Evolutionary conservation across 2,888 invertebrate species (phyloP).

Genomic region (Idaea biselata): DNA sequence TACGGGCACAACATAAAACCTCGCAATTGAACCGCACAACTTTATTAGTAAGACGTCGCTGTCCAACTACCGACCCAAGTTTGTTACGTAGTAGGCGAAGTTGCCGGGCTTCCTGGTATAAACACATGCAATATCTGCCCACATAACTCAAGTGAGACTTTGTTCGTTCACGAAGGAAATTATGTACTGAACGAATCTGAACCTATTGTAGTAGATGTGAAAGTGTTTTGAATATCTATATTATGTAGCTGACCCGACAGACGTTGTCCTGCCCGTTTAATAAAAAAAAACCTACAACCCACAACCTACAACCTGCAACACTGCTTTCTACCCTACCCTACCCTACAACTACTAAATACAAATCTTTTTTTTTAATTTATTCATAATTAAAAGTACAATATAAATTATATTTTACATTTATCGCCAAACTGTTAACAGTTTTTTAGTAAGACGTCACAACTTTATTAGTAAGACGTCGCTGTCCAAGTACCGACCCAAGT

Average conservation of each 20-base stretch:
- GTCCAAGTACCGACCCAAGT: constrained; percentile 4
- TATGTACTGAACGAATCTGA: background rate
- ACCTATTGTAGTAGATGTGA: background rate
- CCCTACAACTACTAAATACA: too few relatives aligned
- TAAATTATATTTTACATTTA: too few relatives aligned
- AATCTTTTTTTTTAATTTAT: too few relatives aligned
- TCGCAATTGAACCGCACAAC: background rate
- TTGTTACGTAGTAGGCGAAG: constrained; percentile 9
- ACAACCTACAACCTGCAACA: too few relatives aligned
- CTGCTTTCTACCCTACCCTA: too few relatives aligned
- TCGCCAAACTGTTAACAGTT: too few relatives aligned
- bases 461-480: constrained; percentile 3
- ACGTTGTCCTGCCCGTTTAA: too few relatives aligned
- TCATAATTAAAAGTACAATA: too few relatives aligned
- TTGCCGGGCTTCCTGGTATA: constrained; percentile 14
- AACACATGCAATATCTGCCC: constrained; percentile 1
- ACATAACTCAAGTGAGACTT: background rate
- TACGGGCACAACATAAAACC: background rate
- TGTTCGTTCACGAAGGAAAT: background rate
- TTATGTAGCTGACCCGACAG: too few relatives aligned
- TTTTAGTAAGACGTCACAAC: too few relatives aligned
- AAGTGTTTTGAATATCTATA: too few relatives aligned
- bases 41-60: constrained; percentile 3
- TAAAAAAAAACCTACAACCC: too few relatives aligned
- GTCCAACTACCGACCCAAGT: constrained; percentile 4